phyloP scores from a whole-genome alignment of 2,888 invertebrate species.

The Lasioglossum vierecki region DNA sequence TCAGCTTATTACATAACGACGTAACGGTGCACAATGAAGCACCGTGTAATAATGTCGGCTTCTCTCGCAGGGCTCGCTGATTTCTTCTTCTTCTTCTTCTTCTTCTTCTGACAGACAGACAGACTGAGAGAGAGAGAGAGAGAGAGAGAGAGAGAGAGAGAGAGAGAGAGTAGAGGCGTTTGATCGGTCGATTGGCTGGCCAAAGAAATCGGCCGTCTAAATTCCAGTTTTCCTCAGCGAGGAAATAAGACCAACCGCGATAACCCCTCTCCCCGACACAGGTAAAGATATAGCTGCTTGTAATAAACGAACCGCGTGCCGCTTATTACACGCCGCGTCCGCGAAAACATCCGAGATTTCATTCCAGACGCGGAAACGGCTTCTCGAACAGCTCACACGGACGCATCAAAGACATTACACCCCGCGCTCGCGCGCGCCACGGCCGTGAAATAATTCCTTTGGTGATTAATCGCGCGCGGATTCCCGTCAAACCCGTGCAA shows the following conservation, averaged over 20 bases:
- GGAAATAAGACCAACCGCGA: constrained; percentile 14
- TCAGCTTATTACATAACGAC: constrained; percentile 47
- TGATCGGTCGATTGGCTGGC: constrained; percentile 47
- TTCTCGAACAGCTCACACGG: constrained; percentile 10
- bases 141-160: background rate
- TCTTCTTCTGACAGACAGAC: background rate
- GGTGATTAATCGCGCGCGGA: background rate
- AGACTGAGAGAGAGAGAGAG: too few species aligned
- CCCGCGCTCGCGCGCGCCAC: background rate
- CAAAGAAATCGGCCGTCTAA: constrained; percentile 49
- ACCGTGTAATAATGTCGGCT: constrained; percentile 38
- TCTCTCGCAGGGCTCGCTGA: constrained; percentile 31
- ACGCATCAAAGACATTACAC: constrained; percentile 31
- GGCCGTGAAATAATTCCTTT: constrained; percentile 7
- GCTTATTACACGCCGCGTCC: constrained; percentile 50
- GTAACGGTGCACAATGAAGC: constrained; percentile 61
- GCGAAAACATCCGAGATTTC: constrained; percentile 47
- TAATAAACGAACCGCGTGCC: constrained; percentile 54
- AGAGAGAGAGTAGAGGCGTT: constrained; percentile 16
- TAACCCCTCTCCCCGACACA: background rate
- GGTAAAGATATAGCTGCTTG: constrained; percentile 22
- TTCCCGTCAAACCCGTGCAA: constrained; percentile 18
- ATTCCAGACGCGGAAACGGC: constrained; percentile 29
- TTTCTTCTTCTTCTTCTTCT: constrained; percentile 20
- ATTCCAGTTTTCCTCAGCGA: constrained; percentile 63